Evolutionary conservation across 2,888 invertebrate genomes (phyloP).

Genomic region (Hydropsyche betteni): DNA sequence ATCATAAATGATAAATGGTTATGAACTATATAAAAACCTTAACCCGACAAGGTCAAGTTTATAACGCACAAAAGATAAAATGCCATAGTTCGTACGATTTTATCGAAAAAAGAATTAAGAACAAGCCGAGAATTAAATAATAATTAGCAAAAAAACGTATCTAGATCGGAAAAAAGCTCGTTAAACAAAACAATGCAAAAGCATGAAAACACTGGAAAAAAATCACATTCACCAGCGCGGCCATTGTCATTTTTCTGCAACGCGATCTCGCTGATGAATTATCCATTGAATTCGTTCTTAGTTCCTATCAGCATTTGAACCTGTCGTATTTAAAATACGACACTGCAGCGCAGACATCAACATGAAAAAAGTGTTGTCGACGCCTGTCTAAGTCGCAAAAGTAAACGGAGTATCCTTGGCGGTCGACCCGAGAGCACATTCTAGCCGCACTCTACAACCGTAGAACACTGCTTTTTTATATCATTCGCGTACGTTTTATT

Average conservation of each 20-base stretch:
- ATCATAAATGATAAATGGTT: too few species aligned
- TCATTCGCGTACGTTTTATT: neutral
- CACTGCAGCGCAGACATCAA: too few species aligned
- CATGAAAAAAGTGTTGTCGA: constrained; percentile 17
- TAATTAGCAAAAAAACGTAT: constrained; percentile 3
- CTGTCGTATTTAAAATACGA: too few species aligned
- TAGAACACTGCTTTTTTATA: constrained; percentile 28
- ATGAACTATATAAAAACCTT: neutral
- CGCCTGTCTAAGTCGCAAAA: constrained; percentile 18
- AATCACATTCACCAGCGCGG: too few species aligned
- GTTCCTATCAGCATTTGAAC: too few species aligned
- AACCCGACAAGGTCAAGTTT: constrained; percentile 3
- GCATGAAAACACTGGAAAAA: too few species aligned
- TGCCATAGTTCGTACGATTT: neutral
- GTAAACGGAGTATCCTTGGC: constrained; percentile 48
- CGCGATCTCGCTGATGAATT: too few species aligned
- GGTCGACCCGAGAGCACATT: constrained; percentile 34
- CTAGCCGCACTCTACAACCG: constrained; percentile 15
- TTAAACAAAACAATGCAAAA: too few species aligned
- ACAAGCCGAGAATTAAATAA: neutral
- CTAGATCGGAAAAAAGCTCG: too few species aligned
- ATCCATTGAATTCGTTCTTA: too few species aligned
- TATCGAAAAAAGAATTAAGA: constrained; percentile 4
- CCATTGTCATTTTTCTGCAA: too few species aligned
- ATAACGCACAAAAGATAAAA: neutral